A percentile compares a stretch with the other conserved stretches of the same genome.
phyloP scores from a whole-genome alignment of 2,888 invertebrate species.

The Lasioglossum vierecki region DNA sequence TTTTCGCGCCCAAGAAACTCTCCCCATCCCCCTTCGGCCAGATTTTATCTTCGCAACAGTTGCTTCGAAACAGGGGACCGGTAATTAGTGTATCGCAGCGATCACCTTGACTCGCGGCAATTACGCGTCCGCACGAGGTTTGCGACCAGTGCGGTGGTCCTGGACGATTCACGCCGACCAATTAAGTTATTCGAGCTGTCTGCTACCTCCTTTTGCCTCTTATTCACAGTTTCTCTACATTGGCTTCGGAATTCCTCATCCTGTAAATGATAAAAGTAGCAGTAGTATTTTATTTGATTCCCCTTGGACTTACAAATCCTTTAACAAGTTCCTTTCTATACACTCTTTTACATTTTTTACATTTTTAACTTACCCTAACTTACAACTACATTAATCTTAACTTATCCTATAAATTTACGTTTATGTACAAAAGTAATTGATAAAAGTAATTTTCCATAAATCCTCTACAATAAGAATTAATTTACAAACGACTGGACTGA shows the following conservation, averaged over 20 bases:
- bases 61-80: slow-evolving; percentile 13
- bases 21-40: background rate
- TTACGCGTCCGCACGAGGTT: slow-evolving; percentile 19
- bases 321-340: too few species aligned
- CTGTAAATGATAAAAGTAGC: background rate
- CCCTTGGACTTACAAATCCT: too few species aligned
- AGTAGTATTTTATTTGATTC: too few species aligned
- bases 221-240: background rate
- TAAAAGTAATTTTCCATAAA: background rate
- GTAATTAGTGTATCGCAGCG: slow-evolving; percentile 49
- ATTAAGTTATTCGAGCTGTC: background rate
- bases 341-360: too few species aligned
- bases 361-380: too few species aligned
- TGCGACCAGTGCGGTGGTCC: background rate
- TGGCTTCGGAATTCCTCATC: background rate
- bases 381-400: too few species aligned
- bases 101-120: slow-evolving; percentile 48
- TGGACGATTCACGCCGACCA: slow-evolving; percentile 8
- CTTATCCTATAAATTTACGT: too few species aligned
- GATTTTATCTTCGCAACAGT: slow-evolving; percentile 52
- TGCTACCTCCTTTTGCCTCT: background rate
- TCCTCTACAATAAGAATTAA: background rate
- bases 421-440: too few species aligned
- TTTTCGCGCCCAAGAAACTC: slow-evolving; percentile 25
- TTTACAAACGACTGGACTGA: background rate